A percentile compares a stretch with the other conserved stretches of the same genome.
These are phyloP conservation scores for Piaya cayana DNA, from an alignment of 2,113 vertebrate species.

Conservation along the genomic window DNA sequence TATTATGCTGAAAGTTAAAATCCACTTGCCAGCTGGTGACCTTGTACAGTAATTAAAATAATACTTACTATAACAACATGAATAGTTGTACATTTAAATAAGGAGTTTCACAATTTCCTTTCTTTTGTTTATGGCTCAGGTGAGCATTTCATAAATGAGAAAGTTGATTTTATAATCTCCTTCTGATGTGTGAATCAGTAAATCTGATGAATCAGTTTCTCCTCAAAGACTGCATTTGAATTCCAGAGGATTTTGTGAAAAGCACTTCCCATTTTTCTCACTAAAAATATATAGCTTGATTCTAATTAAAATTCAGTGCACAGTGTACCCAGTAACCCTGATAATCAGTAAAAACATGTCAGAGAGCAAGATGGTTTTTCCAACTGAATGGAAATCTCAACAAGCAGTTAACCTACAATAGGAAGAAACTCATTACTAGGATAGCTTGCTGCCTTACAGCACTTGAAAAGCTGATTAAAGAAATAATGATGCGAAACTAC, in stretches of 20 bases:
- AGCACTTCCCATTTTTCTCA: slow-evolving; percentile 56
- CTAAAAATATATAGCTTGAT: slow-evolving; percentile 61
- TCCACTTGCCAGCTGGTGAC: slow-evolving; percentile 51
- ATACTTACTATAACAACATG: slow-evolving; percentile 22
- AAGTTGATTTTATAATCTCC: slow-evolving; percentile 55
- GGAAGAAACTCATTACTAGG: slow-evolving; percentile 71
- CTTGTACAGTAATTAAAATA: slow-evolving; percentile 50
- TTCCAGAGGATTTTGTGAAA: slow-evolving; percentile 57
- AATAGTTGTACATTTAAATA: slow-evolving; percentile 60
- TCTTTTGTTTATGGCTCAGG: slow-evolving; percentile 52
- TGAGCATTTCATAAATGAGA: slow-evolving; percentile 58
- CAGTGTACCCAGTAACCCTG: slow-evolving; percentile 70
- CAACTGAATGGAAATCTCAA: slow-evolving; percentile 70
- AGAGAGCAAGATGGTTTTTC: slow-evolving; percentile 54
- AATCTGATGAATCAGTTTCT: slow-evolving; percentile 62
- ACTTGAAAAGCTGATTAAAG: slow-evolving; percentile 72
- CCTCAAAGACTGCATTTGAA: slow-evolving; percentile 33
- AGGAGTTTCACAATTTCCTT: slow-evolving; percentile 49
- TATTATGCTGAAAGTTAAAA: slow-evolving; percentile 57
- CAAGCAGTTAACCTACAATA: slow-evolving; percentile 73
- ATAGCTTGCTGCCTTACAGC: slow-evolving; percentile 70
- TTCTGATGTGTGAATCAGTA: slow-evolving; percentile 54
- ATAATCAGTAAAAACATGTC: slow-evolving; percentile 74
- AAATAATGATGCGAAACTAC: slow-evolving; percentile 40
- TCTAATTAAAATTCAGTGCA: slow-evolving; percentile 72